These are phyloP conservation scores for Gavia stellata DNA, from an alignment of 2,113 vertebrate species.

Conservation along the genomic window DNA sequence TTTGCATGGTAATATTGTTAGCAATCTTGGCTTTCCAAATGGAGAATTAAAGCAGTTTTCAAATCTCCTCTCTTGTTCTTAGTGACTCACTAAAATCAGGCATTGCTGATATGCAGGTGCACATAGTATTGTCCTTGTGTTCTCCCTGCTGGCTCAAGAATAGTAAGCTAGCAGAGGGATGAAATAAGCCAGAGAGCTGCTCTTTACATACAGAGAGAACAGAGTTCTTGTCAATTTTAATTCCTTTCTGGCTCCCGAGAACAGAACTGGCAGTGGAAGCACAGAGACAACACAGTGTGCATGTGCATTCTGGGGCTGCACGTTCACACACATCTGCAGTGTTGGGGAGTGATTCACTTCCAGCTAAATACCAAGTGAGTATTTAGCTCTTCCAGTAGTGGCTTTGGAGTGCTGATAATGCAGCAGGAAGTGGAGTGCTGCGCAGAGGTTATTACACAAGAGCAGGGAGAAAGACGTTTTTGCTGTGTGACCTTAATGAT, in stretches of 20 bases:
- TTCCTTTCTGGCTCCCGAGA: not conserved
- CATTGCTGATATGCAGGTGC: not conserved
- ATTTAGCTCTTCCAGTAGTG: not conserved
- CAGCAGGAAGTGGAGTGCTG: not conserved
- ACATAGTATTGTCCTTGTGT: not conserved
- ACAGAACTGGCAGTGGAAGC: slow-evolving; percentile 8
- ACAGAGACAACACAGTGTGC: slow-evolving; percentile 17
- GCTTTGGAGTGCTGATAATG: not conserved
- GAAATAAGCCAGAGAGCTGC: not conserved
- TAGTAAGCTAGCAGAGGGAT: not conserved
- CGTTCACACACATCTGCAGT: slow-evolving; percentile 19
- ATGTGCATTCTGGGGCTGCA: not conserved
- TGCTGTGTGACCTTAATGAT: not conserved
- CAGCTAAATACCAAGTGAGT: not conserved
- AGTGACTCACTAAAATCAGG: not conserved
- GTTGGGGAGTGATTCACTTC: not conserved
- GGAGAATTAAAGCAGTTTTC: not conserved
- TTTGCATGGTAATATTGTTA: not conserved
- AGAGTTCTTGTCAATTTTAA: not conserved
- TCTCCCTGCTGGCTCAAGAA: slow-evolving; percentile 1
- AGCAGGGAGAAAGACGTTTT: not conserved
- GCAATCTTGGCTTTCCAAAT: not conserved
- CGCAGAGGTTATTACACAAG: not conserved
- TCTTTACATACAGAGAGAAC: not conserved
- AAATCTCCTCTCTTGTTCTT: not conserved